Conservation (phyloP, 64 coral and sea anemone genomes). For the Stylophora pistillata region DNA sequence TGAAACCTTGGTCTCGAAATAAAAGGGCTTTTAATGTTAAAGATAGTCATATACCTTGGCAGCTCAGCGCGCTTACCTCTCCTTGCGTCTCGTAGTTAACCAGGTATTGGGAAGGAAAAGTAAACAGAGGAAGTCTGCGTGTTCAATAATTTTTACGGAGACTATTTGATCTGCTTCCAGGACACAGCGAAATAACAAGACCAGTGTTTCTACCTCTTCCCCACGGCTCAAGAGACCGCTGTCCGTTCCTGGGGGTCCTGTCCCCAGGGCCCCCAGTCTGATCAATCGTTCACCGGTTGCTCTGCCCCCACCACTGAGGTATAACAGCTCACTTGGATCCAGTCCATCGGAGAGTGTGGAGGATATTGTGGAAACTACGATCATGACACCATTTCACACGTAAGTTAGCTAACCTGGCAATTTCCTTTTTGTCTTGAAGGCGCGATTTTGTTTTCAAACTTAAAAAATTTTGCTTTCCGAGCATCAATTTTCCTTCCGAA, state of each 20-base stretch:
- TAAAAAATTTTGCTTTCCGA: no score
- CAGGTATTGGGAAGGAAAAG: background rate
- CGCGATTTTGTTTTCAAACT: no score
- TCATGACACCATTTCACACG: constrained; percentile 67
- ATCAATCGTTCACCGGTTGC: background rate
- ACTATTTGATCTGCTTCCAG: background rate
- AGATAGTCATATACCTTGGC: no score
- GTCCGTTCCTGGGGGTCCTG: constrained; percentile 4
- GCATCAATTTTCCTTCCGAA: no score
- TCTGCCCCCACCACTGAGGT: constrained; percentile 22
- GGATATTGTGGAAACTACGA: constrained; percentile 62
- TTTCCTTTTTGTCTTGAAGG: no score
- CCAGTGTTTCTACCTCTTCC: background rate
- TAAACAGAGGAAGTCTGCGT: background rate
- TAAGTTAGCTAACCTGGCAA: constrained; percentile 5
- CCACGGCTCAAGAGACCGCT: constrained; percentile 15
- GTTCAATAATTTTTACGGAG: background rate
- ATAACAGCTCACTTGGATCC: constrained; percentile 60
- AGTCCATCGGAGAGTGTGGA: constrained; percentile 60
- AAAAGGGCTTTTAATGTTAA: no score
- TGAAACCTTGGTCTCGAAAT: no score
- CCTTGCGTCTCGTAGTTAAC: no score
- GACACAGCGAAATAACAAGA: background rate
- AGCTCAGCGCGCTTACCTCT: no score
- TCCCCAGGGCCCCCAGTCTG: background rate